phyloP scores from a whole-genome alignment of 2,113 vertebrate species.

The Neodontobutis hainanensis region DNA sequence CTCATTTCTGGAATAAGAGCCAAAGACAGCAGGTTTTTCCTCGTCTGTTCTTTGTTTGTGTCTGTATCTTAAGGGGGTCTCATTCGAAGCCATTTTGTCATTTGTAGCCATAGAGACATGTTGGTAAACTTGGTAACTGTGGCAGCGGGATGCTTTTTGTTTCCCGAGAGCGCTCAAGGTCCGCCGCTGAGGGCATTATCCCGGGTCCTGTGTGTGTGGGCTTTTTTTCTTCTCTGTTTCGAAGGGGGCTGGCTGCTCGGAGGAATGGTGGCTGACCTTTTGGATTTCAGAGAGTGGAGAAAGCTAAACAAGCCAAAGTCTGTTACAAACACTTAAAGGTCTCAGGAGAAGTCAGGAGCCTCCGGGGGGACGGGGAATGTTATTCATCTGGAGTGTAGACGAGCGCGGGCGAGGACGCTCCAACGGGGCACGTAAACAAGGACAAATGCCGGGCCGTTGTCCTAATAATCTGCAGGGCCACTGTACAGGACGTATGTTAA shows the following conservation, averaged over 20 bases:
- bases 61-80: slow-evolving; percentile 50
- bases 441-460: slow-evolving; percentile 62
- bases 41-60: slow-evolving; percentile 59
- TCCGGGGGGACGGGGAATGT: slow-evolving; percentile 56
- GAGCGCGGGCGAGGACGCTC: slow-evolving; percentile 66
- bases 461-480: slow-evolving; percentile 63
- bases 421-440: slow-evolving; percentile 69
- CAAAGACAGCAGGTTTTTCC: too few species aligned
- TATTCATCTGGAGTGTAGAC: slow-evolving; percentile 72
- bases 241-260: slow-evolving; percentile 24
- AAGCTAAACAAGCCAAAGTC: slow-evolving; percentile 75
- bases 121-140: slow-evolving; percentile 77
- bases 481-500: slow-evolving; percentile 65
- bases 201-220: slow-evolving; percentile 55
- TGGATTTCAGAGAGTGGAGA: slow-evolving; percentile 70
- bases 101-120: slow-evolving; percentile 80
- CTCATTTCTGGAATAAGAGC: too few species aligned
- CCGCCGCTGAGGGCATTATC: slow-evolving; percentile 64
- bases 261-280: slow-evolving; percentile 74
- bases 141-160: slow-evolving; percentile 72
- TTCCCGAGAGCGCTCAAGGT: slow-evolving; percentile 70
- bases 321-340: slow-evolving; percentile 79
- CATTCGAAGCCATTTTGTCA: slow-evolving; percentile 69
- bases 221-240: slow-evolving; percentile 24
- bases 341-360: slow-evolving; percentile 71